phyloP scores from a whole-genome alignment of 2,888 invertebrate genomes.

The Lissonota sp. region DNA sequence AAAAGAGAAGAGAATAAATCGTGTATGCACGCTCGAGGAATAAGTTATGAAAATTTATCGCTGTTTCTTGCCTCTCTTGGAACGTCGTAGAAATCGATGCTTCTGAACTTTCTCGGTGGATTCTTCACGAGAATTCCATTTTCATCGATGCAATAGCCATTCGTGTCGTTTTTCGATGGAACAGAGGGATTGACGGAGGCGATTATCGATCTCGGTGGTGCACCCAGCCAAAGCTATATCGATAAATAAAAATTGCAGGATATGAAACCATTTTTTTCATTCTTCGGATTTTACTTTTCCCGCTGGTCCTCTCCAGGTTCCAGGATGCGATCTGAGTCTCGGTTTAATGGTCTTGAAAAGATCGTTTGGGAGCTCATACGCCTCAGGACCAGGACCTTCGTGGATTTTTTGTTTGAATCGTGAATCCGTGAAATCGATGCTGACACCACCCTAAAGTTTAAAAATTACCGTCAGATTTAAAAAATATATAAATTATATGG shows the following conservation, averaged over 20 bases:
- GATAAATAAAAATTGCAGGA: not conserved
- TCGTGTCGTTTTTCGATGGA: slow-evolving; percentile 59
- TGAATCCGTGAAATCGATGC: slow-evolving; percentile 72
- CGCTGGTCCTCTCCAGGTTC: slow-evolving; percentile 65
- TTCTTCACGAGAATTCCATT: slow-evolving; percentile 62
- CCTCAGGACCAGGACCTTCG: slow-evolving; percentile 65
- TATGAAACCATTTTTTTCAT: not conserved
- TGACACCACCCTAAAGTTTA: slow-evolving; percentile 72
- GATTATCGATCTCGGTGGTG: slow-evolving; percentile 61
- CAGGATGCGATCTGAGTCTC: slow-evolving; percentile 61
- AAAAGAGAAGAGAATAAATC: not conserved
- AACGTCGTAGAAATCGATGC: slow-evolving; percentile 56
- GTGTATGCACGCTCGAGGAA: not conserved
- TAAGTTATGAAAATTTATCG: not conserved
- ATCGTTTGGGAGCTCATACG: slow-evolving; percentile 51
- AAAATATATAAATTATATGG: too few species aligned
- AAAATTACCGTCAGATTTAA: too few species aligned
- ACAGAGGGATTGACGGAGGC: slow-evolving; percentile 46
- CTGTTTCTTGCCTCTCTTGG: slow-evolving; percentile 43
- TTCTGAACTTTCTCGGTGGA: slow-evolving; percentile 33
- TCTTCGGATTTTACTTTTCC: slow-evolving; percentile 67
- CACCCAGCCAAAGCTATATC: slow-evolving; percentile 56
- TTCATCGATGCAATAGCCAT: slow-evolving; percentile 56
- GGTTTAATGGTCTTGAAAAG: slow-evolving; percentile 25
- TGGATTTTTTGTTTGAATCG: slow-evolving; percentile 62